A percentile compares a stretch with the other conserved stretches of the same genome.
phyloP scores from a whole-genome alignment of 2,797 vertebrate species.

The Microchirus variegatus region DNA sequence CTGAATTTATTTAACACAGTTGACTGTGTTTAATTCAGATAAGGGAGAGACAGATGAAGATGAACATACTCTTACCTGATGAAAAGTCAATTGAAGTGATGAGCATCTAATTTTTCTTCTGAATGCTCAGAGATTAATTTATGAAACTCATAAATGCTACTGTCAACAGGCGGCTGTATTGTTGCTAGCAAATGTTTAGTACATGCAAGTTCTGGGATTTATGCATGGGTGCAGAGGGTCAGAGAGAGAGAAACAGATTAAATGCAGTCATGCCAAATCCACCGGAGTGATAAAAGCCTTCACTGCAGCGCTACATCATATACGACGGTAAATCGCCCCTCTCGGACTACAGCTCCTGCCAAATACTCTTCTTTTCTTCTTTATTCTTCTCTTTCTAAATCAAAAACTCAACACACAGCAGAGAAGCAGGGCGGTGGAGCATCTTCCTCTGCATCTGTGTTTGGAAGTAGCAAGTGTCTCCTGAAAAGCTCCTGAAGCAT shows the following conservation, averaged over 20 bases:
- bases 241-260: constrained; percentile 39
- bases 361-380: constrained; percentile 40
- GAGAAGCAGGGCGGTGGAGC: background rate
- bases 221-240: constrained; percentile 33
- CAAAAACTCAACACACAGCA: constrained; percentile 50
- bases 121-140: constrained; percentile 31
- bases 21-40: constrained; percentile 19
- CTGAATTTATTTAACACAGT: constrained; percentile 11
- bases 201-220: constrained; percentile 35
- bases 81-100: constrained; percentile 28
- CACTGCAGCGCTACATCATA: constrained; percentile 32
- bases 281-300: constrained; percentile 52
- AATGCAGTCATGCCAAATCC: constrained; percentile 30
- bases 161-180: constrained; percentile 29
- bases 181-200: constrained; percentile 28
- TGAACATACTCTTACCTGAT: constrained; percentile 14
- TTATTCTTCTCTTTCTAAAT: constrained; percentile 57
- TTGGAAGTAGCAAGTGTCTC: constrained; percentile 23
- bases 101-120: constrained; percentile 18
- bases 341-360: constrained; percentile 40
- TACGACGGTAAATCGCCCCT: constrained; percentile 47
- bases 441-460: constrained; percentile 3
- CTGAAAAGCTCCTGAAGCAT: background rate
- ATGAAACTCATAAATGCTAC: constrained; percentile 40
- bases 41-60: constrained; percentile 10